Evolutionary conservation across 1,140 invertebrate species (phyloP).

Genomic region (Papilio dardanus): DNA sequence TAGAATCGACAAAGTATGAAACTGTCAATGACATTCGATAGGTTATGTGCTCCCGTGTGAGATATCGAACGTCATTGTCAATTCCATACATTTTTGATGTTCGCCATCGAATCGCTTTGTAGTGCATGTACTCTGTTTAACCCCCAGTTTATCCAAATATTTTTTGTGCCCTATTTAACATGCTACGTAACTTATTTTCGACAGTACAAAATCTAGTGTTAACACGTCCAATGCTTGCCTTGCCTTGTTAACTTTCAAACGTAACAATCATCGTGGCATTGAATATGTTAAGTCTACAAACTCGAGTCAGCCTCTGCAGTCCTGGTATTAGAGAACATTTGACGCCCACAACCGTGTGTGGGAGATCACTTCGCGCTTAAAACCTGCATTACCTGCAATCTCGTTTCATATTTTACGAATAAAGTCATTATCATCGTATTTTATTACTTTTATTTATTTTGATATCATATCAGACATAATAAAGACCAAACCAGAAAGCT

Average conservation of each 20-base stretch:
- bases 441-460: neutral
- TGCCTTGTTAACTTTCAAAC: neutral
- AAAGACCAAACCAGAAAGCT: neutral
- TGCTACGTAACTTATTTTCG: too few relatives aligned
- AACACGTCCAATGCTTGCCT: neutral
- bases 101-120: too few relatives aligned
- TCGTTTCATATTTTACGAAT: neutral
- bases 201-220: too few relatives aligned
- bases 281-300: neutral
- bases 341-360: constrained; percentile 19
- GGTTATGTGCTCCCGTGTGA: too few relatives aligned
- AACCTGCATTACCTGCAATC: constrained; percentile 1
- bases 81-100: too few relatives aligned
- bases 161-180: too few relatives aligned
- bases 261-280: neutral
- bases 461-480: neutral
- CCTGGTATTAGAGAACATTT: constrained; percentile 29
- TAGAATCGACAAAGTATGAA: too few relatives aligned
- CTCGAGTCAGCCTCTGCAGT: neutral
- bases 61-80: too few relatives aligned
- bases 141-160: too few relatives aligned
- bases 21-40: too few relatives aligned
- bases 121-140: too few relatives aligned
- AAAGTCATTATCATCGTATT: neutral
- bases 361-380: neutral